Base-by-base conservation (phyloP, 1,140 invertebrate genomes). In the Zaprionus ornatus region DNA sequence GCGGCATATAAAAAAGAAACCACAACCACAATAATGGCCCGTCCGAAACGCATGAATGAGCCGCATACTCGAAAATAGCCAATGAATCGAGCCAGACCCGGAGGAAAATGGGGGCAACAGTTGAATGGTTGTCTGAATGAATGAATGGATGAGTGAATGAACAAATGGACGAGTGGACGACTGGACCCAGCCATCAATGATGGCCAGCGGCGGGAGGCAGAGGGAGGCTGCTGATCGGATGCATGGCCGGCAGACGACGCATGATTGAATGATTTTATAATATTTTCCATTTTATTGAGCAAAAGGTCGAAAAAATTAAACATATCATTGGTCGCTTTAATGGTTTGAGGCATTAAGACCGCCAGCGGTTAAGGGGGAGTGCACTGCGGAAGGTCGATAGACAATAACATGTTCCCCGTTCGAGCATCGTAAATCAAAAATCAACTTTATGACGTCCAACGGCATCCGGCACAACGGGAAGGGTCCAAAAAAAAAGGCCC, bases 251-350 rank as follows among this genome's bases (percentile, higher is more conserved):
- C 79, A 72, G 81, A 75, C 61, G 79, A 45, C 48, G 79, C 82
- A 86, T 86, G 82, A 86, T 86, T 86, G 82, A 86, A 68, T 86
- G 82, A 82, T 86, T 86, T 79, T 77, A 86, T 77, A 86, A 86
- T 87, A 77, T 85, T 79, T 65, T 70, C 66, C 82, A 79, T 86
- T 77, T 86, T 86, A 82, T 79, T 72, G 72, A 70, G 68, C 62
- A 67, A 76, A 74, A 65, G 71, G 75, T 74, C 72, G 40, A 48
- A 29, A 5, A 73, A 84, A 80, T 83, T 85, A 85, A 85, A 81
- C 82, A 85, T 78, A 78, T 80, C 77, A 70, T 63, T 71, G 54
- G 32, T 59, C 55, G 78, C 62, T 64, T 65, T 77, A 70, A 45
- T 74, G 62, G 48, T 45, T 50, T 17, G 19, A 50, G 50, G 37